Percentiles rank a stretch among this genome's conserved stretches.
Evolutionary conservation across 1,140 invertebrate genomes (phyloP).

Genomic region (Glomeris maerens): DNA sequence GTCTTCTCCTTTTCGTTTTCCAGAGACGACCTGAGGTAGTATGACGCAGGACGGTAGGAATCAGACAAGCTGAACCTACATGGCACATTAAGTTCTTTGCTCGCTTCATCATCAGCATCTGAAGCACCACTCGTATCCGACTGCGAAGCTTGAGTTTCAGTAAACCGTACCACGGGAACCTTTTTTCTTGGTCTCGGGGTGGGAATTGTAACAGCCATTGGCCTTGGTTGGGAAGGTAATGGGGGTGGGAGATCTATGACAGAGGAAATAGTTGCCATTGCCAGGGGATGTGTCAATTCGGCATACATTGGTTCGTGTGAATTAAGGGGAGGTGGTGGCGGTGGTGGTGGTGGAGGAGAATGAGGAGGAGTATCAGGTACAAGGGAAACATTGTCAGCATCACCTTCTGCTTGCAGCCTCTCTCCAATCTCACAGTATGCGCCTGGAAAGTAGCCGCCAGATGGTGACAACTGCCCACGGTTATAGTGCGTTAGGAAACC

Average conservation of each 20-base stretch:
- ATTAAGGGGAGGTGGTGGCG: too few species aligned
- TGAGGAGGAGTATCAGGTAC: too few species aligned
- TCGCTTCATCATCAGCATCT: constrained; percentile 69
- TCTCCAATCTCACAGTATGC: too few species aligned
- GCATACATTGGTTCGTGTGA: constrained; percentile 20
- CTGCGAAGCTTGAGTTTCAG: too few species aligned
- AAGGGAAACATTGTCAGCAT: too few species aligned
- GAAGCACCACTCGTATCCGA: constrained; percentile 53
- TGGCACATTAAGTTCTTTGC: constrained; percentile 56
- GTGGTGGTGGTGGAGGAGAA: too few species aligned
- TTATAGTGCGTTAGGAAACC: too few species aligned
- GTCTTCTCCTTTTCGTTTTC: not conserved
- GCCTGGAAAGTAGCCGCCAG: too few species aligned
- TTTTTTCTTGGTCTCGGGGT: not conserved
- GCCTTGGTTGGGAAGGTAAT: too few species aligned
- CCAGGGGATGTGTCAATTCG: constrained; percentile 15
- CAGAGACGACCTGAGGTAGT: constrained; percentile 46
- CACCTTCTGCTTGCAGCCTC: too few species aligned
- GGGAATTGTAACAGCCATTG: too few species aligned
- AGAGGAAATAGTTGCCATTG: not conserved
- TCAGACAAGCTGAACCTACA: constrained; percentile 68
- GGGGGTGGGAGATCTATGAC: not conserved
- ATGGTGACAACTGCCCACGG: too few species aligned
- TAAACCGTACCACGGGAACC: not conserved
- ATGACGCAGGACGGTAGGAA: constrained; percentile 69